Base-by-base conservation (phyloP, 1,140 invertebrate species). In the Gonioctena quinquepunctata region DNA sequence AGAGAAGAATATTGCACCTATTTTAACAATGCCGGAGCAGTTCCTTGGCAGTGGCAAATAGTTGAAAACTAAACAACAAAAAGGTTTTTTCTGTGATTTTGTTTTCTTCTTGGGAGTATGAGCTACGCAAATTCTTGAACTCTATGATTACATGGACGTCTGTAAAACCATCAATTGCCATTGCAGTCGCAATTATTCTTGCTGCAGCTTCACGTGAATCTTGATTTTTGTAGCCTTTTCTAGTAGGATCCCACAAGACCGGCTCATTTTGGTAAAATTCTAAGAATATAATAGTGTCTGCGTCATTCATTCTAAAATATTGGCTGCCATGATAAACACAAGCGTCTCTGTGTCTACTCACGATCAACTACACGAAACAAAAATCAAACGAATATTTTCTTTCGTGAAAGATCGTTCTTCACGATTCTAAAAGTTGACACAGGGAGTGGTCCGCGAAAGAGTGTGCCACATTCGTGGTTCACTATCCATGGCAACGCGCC, bases 71-170 rank as follows among this genome's bases (percentile, higher is more conserved):
- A n/a, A 42, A 42, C 33, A n/a, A n/a, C n/a, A n/a, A n/a, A n/a
- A n/a, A n/a, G n/a, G n/a, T n/a, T n/a, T n/a, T n/a, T n/a, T n/a
- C n/a, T n/a, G n/a, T n/a, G n/a, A n/a, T n/a, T n/a, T n/a, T n/a
- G n/a, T n/a, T n/a, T n/a, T n/a, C n/a, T n/a, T 72, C 66, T 59
- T 72, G 70, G 3, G 18, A 59, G 54, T 62, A 70, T 16, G 54
- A 66, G 18, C 52, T 54, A 16, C 52, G 13, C 56, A 73, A 67
- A 70, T 70, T 73, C 50, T 73, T 73, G 28, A 73, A 73, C 48
- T 73, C 70, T 28, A 49, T 56, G 60, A 70, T 57, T 23, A 73
- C 68, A 57, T 73, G 63, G 13, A 21, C 23, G 19, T 49, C 22
- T 50, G 62, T 61, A 57, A 73, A 73, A 54, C 62, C 62, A 54